Conservation (phyloP, 2,113 vertebrate species). For the Natator depressus region DNA sequence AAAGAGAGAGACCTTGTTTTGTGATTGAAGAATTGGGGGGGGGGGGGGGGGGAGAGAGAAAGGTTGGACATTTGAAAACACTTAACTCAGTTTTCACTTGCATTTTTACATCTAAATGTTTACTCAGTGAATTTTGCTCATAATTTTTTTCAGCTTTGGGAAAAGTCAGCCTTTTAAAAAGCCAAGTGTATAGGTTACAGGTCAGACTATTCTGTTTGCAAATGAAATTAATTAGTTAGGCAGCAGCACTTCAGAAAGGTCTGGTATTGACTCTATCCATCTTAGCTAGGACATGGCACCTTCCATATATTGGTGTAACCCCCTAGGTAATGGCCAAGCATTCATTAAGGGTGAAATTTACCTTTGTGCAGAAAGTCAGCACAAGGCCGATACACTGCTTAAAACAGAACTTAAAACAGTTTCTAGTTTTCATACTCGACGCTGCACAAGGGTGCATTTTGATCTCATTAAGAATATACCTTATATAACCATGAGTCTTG, state of each 20-base stretch:
- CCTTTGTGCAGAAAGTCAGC: not conserved
- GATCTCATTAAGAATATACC: rapidly evolving
- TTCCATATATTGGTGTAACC: not conserved
- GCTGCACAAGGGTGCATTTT: not conserved
- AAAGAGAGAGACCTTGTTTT: not conserved
- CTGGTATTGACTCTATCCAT: rapidly evolving
- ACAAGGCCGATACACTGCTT: not conserved
- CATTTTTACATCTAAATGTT: rapidly evolving
- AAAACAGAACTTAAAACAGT: not conserved
- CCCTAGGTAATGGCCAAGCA: not conserved
- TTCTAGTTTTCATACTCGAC: rapidly evolving
- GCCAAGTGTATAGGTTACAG: not conserved
- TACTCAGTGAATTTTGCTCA: not conserved
- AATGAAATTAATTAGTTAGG: not conserved
- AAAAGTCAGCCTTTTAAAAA: not conserved
- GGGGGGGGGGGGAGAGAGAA: no score
- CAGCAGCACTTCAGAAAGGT: not conserved
- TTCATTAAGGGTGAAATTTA: not conserved
- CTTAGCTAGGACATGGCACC: not conserved
- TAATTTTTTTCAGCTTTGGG: not conserved
- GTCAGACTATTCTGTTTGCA: not conserved
- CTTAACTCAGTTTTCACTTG: not conserved
- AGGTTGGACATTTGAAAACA: not conserved
- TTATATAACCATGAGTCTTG: not conserved
- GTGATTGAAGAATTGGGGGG: not conserved